Percentiles rank a stretch among this genome's conserved stretches.
Conservation (phyloP, 1,140 invertebrate genomes). For the Drosophila bocqueti region DNA sequence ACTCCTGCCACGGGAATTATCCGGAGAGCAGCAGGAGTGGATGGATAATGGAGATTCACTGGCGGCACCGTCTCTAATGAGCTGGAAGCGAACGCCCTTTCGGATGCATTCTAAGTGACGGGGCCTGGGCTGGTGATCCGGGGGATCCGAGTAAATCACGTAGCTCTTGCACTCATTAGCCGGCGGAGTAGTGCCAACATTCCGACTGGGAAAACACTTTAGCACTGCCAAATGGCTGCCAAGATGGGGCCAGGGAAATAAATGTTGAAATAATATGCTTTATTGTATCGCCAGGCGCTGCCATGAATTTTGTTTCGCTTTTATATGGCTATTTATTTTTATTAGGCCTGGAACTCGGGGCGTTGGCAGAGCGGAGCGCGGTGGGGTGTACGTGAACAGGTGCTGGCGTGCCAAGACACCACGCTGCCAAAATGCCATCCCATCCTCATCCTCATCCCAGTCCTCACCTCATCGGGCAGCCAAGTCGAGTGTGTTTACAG, state of each 20-base stretch:
- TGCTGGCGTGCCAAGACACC: slow-evolving; percentile 38
- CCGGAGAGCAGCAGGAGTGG: slow-evolving; percentile 5
- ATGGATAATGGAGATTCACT: slow-evolving; percentile 43
- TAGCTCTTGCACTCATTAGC: slow-evolving; percentile 55
- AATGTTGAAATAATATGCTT: slow-evolving; percentile 76
- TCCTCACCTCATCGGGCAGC: slow-evolving; percentile 17
- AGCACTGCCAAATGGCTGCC: slow-evolving; percentile 58
- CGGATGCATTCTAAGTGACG: slow-evolving; percentile 33
- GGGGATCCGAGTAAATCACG: slow-evolving; percentile 54
- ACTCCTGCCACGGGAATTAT: slow-evolving; percentile 19
- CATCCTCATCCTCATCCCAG: not conserved
- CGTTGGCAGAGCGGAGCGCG: no score
- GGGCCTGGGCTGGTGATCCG: not conserved
- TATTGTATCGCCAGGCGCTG: slow-evolving; percentile 60
- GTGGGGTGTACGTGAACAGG: slow-evolving; percentile 27
- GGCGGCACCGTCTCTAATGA: slow-evolving; percentile 44
- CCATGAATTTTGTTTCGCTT: slow-evolving; percentile 66
- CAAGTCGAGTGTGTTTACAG: slow-evolving; percentile 45
- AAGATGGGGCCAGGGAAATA: slow-evolving; percentile 54
- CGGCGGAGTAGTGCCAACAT: slow-evolving; percentile 30
- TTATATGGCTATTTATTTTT: slow-evolving; percentile 66
- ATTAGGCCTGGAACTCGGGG: slow-evolving; percentile 38
- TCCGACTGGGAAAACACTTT: slow-evolving; percentile 55
- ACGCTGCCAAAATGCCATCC: slow-evolving; percentile 23
- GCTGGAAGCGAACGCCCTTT: slow-evolving; percentile 36